Conservation (phyloP, 2,888 invertebrate genomes). For the Acrocera orbiculus region DNA sequence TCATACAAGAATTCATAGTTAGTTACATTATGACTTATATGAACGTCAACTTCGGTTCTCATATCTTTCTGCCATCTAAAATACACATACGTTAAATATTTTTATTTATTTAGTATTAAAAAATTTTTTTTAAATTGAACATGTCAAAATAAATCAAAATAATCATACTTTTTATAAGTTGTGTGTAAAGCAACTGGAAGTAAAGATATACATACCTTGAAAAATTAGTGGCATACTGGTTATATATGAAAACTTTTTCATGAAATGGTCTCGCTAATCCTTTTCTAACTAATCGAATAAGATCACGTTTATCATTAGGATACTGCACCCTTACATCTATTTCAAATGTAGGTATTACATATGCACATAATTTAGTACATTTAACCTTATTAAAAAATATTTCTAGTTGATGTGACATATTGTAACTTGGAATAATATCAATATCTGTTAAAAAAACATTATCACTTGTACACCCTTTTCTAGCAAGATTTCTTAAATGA, state of each 20-base stretch:
- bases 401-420: slow-evolving; percentile 52
- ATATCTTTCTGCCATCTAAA: slow-evolving; percentile 41
- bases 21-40: slow-evolving; percentile 71
- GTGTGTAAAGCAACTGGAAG: background rate
- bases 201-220: slow-evolving; percentile 46
- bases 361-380: slow-evolving; percentile 47
- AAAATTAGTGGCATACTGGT: slow-evolving; percentile 83
- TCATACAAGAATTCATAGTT: slow-evolving; percentile 74
- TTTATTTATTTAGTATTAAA: too few species aligned
- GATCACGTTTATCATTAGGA: slow-evolving; percentile 62
- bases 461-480: slow-evolving; percentile 65
- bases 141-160: too few species aligned
- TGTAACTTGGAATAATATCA: slow-evolving; percentile 66
- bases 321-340: slow-evolving; percentile 61
- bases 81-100: background rate
- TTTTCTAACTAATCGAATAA: slow-evolving; percentile 56
- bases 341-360: slow-evolving; percentile 81
- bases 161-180: background rate
- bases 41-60: slow-evolving; percentile 43
- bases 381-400: slow-evolving; percentile 37
- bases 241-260: slow-evolving; percentile 79
- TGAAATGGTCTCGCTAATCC: slow-evolving; percentile 78
- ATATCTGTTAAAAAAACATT: slow-evolving; percentile 75
- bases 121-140: too few species aligned
- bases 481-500: slow-evolving; percentile 68